These are phyloP conservation scores for Lepidostoma basale DNA, from an alignment of 1,140 invertebrate species.

Conservation along the genomic window DNA sequence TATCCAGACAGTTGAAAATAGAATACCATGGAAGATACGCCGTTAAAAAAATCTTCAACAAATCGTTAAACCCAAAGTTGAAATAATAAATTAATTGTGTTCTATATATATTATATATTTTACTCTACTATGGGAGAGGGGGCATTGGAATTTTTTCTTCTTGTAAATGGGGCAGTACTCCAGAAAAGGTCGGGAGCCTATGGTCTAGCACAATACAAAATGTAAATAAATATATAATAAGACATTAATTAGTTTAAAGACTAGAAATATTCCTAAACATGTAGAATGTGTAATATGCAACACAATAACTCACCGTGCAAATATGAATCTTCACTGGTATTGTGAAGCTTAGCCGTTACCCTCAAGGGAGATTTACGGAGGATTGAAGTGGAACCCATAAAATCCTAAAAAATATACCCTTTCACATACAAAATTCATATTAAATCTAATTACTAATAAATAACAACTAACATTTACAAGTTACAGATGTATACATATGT, in stretches of 20 bases:
- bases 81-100: neutral
- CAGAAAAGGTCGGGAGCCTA: too few species aligned
- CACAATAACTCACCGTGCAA: conserved; percentile 35
- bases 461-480: neutral
- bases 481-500: neutral
- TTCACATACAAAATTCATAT: neutral
- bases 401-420: conserved; percentile 35
- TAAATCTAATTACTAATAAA: neutral
- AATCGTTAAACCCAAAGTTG: too few species aligned
- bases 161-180: too few species aligned
- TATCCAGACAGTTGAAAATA: too few species aligned
- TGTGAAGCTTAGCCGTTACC: conserved; percentile 44
- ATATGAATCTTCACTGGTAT: conserved; percentile 43
- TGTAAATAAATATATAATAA: neutral
- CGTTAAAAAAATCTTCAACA: too few species aligned
- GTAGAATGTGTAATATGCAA: neutral
- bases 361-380: conserved; percentile 43
- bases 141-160: too few species aligned
- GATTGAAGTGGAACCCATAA: conserved; percentile 38
- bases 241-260: neutral
- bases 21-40: too few species aligned
- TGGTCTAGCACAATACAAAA: too few species aligned
- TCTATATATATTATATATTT: neutral
- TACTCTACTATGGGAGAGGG: too few species aligned
- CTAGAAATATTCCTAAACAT: neutral